Percentiles rank a stretch among this genome's conserved stretches.
These are phyloP conservation scores for Thereva nobilitata DNA, from an alignment of 2,888 invertebrate species.

Conservation along the genomic window DNA sequence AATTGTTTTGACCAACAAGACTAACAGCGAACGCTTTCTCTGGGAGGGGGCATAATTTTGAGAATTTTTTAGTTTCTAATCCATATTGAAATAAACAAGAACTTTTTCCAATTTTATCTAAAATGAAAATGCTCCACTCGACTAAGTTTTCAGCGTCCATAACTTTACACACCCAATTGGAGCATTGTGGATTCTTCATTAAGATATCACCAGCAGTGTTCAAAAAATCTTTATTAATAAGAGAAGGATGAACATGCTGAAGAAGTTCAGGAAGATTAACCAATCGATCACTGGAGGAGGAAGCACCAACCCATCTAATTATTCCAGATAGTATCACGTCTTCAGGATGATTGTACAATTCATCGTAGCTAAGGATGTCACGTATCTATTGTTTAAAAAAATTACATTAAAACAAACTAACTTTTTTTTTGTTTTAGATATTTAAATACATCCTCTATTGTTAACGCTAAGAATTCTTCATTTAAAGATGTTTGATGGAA, in stretches of 20 bases:
- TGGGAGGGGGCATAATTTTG: slow-evolving; percentile 46
- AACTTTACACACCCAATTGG: slow-evolving; percentile 46
- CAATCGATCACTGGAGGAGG: slow-evolving; percentile 43
- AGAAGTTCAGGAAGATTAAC: slow-evolving; percentile 44
- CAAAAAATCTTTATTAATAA: slow-evolving; percentile 46
- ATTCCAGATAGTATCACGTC: slow-evolving; percentile 47
- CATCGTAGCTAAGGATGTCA: slow-evolving; percentile 45
- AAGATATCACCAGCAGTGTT: slow-evolving; percentile 43
- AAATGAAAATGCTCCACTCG: slow-evolving; percentile 49
- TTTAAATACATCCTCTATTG: slow-evolving; percentile 46
- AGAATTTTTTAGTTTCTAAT: slow-evolving; percentile 44
- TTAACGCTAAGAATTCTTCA: slow-evolving; percentile 48
- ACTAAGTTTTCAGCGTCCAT: slow-evolving; percentile 36
- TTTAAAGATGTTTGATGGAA: slow-evolving; percentile 47
- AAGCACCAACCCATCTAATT: slow-evolving; percentile 46
- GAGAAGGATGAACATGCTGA: slow-evolving; percentile 47
- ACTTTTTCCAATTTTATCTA: slow-evolving; percentile 50
- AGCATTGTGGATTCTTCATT: slow-evolving; percentile 42
- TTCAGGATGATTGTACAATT: slow-evolving; percentile 48
- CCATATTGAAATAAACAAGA: slow-evolving; percentile 47
- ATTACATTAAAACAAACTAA: neutral
- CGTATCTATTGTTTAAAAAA: slow-evolving; percentile 40
- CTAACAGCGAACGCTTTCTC: slow-evolving; percentile 48
- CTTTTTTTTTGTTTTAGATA: neutral
- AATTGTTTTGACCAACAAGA: slow-evolving; percentile 46